Evolutionary conservation across 1,140 invertebrate species (phyloP).

Genomic region (Drosophila nasuta): DNA sequence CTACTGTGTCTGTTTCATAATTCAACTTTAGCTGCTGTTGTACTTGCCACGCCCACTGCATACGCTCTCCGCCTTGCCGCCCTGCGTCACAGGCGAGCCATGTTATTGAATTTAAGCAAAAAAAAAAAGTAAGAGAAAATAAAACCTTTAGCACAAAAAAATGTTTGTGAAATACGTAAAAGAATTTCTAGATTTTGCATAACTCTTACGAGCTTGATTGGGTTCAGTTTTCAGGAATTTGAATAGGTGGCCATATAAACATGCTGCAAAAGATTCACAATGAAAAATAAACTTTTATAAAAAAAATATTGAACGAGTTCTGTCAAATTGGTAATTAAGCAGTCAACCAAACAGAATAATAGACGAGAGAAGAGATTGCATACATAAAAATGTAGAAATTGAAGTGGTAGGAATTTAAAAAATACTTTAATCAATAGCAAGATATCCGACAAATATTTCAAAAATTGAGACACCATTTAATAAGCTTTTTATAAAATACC

Average conservation of each 20-base stretch:
- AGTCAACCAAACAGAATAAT: neutral
- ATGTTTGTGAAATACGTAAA: conserved; percentile 34
- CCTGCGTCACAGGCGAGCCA: no score
- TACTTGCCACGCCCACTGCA: conserved; percentile 37
- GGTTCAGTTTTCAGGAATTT: conserved; percentile 22
- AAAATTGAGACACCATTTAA: no score
- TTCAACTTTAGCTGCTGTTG: conserved; percentile 55
- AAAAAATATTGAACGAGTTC: neutral
- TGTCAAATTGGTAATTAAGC: neutral
- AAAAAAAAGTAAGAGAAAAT: conserved; percentile 15
- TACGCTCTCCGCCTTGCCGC: neutral
- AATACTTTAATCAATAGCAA: no score
- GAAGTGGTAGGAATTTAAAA: no score
- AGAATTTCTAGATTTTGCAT: conserved; percentile 35
- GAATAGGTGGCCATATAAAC: conserved; percentile 8
- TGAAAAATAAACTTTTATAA: neutral
- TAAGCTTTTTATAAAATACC: no score
- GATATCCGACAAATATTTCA: no score
- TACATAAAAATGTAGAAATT: no score
- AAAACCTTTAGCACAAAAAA: conserved; percentile 30
- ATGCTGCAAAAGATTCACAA: neutral
- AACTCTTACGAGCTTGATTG: conserved; percentile 50
- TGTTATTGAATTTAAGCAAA: conserved; percentile 50
- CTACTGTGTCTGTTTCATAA: conserved; percentile 52
- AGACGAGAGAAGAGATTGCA: neutral